Evolutionary conservation across 2,797 vertebrate species (phyloP).

Genomic region (Rhadinocentrus ornatus): DNA sequence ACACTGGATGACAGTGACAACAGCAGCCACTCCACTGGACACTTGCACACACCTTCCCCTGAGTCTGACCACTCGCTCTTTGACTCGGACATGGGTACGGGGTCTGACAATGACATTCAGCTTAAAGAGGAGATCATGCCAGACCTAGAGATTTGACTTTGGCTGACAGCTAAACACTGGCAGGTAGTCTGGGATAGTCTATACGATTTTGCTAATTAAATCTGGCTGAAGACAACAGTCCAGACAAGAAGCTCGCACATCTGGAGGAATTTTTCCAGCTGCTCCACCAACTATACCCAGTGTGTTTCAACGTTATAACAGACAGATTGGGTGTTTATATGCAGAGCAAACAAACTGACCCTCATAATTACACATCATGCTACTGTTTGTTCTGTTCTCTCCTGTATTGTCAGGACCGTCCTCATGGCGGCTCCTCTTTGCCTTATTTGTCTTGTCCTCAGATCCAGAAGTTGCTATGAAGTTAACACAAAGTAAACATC

Average conservation of each 20-base stretch:
- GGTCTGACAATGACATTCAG: constrained; percentile 88
- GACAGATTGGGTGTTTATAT: constrained; percentile 59
- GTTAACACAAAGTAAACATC: constrained; percentile 37
- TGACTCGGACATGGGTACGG: constrained; percentile 94
- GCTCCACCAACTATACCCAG: constrained; percentile 35
- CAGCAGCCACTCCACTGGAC: constrained; percentile 76
- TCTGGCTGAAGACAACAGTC: constrained; percentile 15
- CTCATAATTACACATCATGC: constrained; percentile 49
- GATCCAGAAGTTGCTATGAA: constrained; percentile 41
- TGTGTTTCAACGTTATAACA: constrained; percentile 35
- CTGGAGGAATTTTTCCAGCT: constrained; percentile 46
- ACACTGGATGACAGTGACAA: constrained; percentile 92
- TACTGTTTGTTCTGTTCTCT: constrained; percentile 46
- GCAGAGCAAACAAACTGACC: constrained; percentile 57
- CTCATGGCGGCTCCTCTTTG: constrained; percentile 66
- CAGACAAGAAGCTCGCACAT: constrained; percentile 39
- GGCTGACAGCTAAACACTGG: constrained; percentile 26
- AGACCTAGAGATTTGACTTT: constrained; percentile 70
- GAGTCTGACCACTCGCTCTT: constrained; percentile 93
- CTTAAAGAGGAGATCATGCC: constrained; percentile 80
- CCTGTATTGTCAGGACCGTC: constrained; percentile 58
- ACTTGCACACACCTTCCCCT: constrained; percentile 52
- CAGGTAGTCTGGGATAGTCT: constrained; percentile 30
- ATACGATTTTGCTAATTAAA: constrained; percentile 18
- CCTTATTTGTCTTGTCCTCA: constrained; percentile 76